Base-by-base conservation (phyloP, 2,797 vertebrate genomes). In the Spinus olivaceus region DNA sequence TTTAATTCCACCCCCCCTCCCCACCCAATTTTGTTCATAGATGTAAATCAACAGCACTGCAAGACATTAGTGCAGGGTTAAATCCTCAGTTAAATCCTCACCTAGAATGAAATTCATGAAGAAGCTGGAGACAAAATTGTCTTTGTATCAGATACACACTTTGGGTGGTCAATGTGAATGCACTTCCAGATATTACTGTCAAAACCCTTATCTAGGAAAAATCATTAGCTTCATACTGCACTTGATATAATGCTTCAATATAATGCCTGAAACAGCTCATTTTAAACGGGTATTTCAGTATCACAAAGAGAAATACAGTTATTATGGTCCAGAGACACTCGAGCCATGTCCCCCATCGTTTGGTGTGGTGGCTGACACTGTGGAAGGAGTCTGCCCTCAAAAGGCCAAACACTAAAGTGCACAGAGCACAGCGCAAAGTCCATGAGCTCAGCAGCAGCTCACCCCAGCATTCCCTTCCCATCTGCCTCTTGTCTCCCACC, bases 311-410 rank as follows among this genome's bases (percentile, higher is more conserved):
- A 91, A 65, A 57, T 39, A 25, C 24, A 51, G 73, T 46, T 92
- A 41, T 15, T 35, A 57, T 0, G 5, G 39, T 69, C 39, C 65
- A 73, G 70, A 57, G 51, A 54, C 64, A 37, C 12, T 37, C 2
- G 14, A 51, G 41, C 56, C 49, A 4, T 3, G 60, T 9, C 3
- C 18, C 49, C 17, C 60, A 39, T n/a, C n/a, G 20, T 7, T 78
- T 2, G 78, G 81, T 42, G 21, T 46, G 66, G 37, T 39, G 33
- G 65, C 56, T 8, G 57, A n/a, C 67, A 18, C 33, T 28, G 42
- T 6, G 33, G 95, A n/a, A 89, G 27, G 25, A 88, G 64, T 39
- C 92, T 93, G 96, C 93, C 93, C 94, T 93, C 96, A 91, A 90
- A 95, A 97, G 94, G 93, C 92, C 73, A 94, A 70, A 80, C 6